Percentiles rank a stretch among this genome's conserved stretches.
These are phyloP conservation scores for Lasioglossum leucozonium DNA, from an alignment of 2,888 invertebrate genomes.

Conservation along the genomic window DNA sequence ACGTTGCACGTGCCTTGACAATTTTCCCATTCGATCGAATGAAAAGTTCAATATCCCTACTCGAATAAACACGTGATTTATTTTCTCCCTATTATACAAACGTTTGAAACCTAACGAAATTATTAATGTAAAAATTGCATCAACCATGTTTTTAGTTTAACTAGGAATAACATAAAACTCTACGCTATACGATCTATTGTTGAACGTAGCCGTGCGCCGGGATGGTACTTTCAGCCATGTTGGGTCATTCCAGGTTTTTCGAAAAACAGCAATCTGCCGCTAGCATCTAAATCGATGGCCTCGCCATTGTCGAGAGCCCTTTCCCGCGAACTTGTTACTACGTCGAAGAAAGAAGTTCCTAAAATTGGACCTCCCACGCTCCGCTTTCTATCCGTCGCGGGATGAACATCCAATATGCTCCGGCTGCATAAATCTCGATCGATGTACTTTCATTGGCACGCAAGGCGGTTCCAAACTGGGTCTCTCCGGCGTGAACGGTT, in stretches of 20 bases:
- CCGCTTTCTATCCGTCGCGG: not conserved
- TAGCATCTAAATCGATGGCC: conserved; percentile 13
- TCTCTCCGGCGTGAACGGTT: not conserved
- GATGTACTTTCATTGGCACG: not conserved
- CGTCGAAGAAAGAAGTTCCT: not conserved
- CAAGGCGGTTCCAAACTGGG: not conserved
- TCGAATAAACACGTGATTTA: not conserved
- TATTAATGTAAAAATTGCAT: too few species aligned
- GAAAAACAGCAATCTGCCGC: not conserved
- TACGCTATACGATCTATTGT: not conserved
- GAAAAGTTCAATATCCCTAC: not conserved
- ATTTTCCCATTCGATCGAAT: not conserved
- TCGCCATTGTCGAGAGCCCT: not conserved
- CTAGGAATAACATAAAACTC: not conserved
- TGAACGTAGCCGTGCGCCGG: not conserved
- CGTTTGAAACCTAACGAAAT: too few species aligned
- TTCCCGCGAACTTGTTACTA: not conserved
- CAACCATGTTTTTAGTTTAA: too few species aligned
- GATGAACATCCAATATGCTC: conserved; percentile 8
- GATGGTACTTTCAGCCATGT: conserved; percentile 24
- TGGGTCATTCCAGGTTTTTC: conserved; percentile 35
- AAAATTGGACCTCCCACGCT: not conserved
- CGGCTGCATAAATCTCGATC: conserved; percentile 22
- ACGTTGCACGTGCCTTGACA: not conserved
- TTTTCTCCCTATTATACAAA: too few species aligned